Conservation (phyloP, 2,797 vertebrate genomes). For the Champsocephalus esox region DNA sequence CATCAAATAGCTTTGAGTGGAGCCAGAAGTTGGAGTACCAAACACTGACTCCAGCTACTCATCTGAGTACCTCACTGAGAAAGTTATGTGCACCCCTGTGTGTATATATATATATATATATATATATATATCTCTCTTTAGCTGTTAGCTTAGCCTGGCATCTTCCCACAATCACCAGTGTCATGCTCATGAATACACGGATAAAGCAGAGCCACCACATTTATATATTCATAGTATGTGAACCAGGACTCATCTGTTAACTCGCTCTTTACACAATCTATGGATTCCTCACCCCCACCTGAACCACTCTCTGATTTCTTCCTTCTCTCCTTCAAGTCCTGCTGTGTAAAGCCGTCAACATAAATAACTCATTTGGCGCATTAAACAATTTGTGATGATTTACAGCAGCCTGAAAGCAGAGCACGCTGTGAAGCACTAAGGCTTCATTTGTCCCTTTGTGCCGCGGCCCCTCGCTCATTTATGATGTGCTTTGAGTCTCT, state of each 20-base stretch:
- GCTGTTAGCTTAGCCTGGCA: too few relatives aligned
- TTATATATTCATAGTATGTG: neutral
- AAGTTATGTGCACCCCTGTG: too few relatives aligned
- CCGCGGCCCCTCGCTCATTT: constrained; percentile 56
- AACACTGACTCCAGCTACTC: too few relatives aligned
- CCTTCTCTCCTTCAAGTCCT: constrained; percentile 55
- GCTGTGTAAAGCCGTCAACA: constrained; percentile 66
- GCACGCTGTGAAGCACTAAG: constrained; percentile 46
- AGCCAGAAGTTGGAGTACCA: too few relatives aligned
- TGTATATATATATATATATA: too few relatives aligned
- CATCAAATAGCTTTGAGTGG: too few relatives aligned
- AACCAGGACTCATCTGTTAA: neutral
- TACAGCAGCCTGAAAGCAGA: constrained; percentile 67
- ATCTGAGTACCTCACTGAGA: too few relatives aligned
- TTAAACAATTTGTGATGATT: constrained; percentile 82
- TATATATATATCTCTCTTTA: too few relatives aligned
- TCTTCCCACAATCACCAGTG: neutral
- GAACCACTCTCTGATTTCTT: constrained; percentile 31
- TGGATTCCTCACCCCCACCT: constrained; percentile 27
- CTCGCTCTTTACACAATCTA: constrained; percentile 9
- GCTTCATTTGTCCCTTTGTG: constrained; percentile 68
- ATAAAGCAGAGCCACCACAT: neutral
- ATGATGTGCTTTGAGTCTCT: constrained; percentile 55
- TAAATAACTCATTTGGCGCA: constrained; percentile 73
- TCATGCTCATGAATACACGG: neutral